These are phyloP conservation scores for Sebastes minor DNA, from an alignment of 2,797 vertebrate genomes.

Conservation along the genomic window DNA sequence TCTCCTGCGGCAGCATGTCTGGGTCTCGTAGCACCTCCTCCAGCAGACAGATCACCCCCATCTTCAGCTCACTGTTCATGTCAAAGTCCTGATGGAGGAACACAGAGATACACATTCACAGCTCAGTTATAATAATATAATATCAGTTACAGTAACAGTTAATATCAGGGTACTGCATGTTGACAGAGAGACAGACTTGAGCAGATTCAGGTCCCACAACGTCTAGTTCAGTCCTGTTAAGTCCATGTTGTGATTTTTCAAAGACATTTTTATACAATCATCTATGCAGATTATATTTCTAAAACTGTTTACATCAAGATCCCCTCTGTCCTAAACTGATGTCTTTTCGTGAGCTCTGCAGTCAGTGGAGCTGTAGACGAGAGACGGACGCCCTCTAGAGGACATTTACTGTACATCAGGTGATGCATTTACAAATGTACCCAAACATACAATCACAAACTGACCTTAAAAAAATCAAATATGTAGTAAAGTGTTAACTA, in stretches of 20 bases:
- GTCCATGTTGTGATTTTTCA: not conserved
- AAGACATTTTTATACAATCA: not conserved
- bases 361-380: not conserved
- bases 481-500: fast-evolving
- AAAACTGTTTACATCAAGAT: not conserved
- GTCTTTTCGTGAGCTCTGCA: too few relatives aligned
- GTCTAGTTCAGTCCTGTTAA: not conserved
- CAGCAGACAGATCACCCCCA: slow-evolving; percentile 89
- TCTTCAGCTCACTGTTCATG: slow-evolving; percentile 90
- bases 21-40: slow-evolving; percentile 95
- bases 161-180: not conserved
- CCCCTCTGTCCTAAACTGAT: not conserved
- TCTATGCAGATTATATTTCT: not conserved
- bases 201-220: not conserved
- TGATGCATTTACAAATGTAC: too few relatives aligned
- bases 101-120: not conserved
- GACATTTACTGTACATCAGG: not conserved
- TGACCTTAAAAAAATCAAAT: too few relatives aligned
- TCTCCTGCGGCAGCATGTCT: slow-evolving; percentile 94
- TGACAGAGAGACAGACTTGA: not conserved
- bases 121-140: not conserved
- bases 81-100: slow-evolving; percentile 91
- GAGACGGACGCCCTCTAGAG: not conserved
- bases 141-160: too few relatives aligned
- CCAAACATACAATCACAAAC: not conserved